Base-by-base conservation (phyloP, 1,140 invertebrate genomes). In the Glomeris maerens region DNA sequence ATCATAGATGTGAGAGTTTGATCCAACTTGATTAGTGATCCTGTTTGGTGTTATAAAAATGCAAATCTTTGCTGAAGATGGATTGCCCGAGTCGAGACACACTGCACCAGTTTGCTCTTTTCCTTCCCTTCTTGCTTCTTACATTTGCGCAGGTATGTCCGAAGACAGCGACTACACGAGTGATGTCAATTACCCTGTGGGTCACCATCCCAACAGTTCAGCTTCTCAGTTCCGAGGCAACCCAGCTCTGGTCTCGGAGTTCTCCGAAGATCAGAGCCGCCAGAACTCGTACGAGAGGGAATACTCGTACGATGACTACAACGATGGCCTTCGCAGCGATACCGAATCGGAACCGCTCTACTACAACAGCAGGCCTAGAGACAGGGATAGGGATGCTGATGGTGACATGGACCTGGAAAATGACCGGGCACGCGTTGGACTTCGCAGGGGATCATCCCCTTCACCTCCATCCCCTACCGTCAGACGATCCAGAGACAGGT, bases 131-230 rank as follows among this genome's bases (percentile, higher is more conserved):
- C 13, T 23, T 3, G 38, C 39, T 46, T 44, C 47, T 49, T 58
- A 27, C 21, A 23, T 47, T 47, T 59, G 73, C 92, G 89, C 89
- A 61, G 88, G 89, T 42, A 85, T 94, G 66, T 95, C 90, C 22
- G 92, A 97, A 71, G 92, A 92, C 71, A 87, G 83, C 58, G 92
- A 97, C 70, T 97, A 97, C 68, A 96, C 91, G 27, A 90, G 85
- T 49, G 92, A 97, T 70, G 77, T 94, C 59, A 95, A 92, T 73
- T 95, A 87, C 71, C 91, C 91, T 36, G 81, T 92, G 52, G 85
- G 80, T 38, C 82, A 86, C 62, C 56, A 57, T 47, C 75, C 84
- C 44, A 89, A 89, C 66, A 84, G 82, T 60, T 86, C 83, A 25
- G 82, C 82, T 4, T 87, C 83, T 22, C 84, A 88, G 67, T 89